Base-by-base conservation (phyloP, 2,888 invertebrate genomes). In the Seira musarum region DNA sequence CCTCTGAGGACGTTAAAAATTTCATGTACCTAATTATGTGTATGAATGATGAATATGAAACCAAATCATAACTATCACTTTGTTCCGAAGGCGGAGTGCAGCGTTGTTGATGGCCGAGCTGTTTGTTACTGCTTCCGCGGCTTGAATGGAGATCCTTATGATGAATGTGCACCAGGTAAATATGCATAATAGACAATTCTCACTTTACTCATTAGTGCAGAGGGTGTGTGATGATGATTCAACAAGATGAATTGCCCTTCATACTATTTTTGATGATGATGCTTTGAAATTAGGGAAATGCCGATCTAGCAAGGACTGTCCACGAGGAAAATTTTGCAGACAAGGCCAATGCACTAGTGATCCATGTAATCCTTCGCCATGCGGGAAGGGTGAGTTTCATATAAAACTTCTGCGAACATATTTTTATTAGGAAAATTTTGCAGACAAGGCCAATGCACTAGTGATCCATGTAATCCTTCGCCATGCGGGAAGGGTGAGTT, bases 61-160 rank as follows among this genome's bases (percentile, higher is more conserved):
- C n/a, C n/a, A n/a, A n/a, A n/a, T n/a, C n/a, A n/a, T n/a, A n/a
- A n/a, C n/a, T n/a, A n/a, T n/a, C n/a, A n/a, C n/a, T n/a, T n/a
- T n/a, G n/a, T n/a, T n/a, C n/a, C 40, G 13, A 17, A 82, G 82
- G 82, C 82, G 0, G 82, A 82, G 30, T 82, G 82, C 57, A 82
- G 80, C 63, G 77, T 82, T 63, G 57, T 80, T n/a, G 80, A 82
- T 68, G 82, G 82, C 30, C 79, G 71, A 21, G 80, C 82, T 1
- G 76, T 82, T n/a, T 82, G 82, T 21, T 82, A 80, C 40, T 82
- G 82, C 46, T 82, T 82, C 69, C 67, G 78, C 10, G 83, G 83
- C 10, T 22, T 81, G 10, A 80, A 69, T 63, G 81, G 81, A 21
- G 72, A 83, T 70, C 80, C 81, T 6, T 81, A 81, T 66, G 75